These are phyloP conservation scores for Indri indri DNA, from an alignment of 2,113 vertebrate genomes.

Conservation along the genomic window DNA sequence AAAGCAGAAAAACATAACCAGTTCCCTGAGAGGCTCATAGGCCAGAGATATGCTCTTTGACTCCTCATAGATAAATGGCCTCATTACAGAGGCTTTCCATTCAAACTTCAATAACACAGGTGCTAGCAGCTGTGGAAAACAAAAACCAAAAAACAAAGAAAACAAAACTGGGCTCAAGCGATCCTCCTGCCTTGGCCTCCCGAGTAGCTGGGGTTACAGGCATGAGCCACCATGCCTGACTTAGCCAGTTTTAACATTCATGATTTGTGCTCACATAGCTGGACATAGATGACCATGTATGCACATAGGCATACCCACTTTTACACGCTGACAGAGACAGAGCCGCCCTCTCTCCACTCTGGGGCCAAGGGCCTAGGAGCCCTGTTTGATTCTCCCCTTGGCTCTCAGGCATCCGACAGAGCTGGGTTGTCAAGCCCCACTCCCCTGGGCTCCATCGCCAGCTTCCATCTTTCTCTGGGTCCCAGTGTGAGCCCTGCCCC, in stretches of 20 bases:
- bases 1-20: background rate
- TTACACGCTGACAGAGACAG: rapidly evolving
- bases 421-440: background rate
- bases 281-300: background rate
- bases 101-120: background rate
- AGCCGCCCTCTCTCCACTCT: background rate
- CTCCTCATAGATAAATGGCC: background rate
- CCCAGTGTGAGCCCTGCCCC: background rate
- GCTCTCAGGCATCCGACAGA: background rate
- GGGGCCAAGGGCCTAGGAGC: background rate
- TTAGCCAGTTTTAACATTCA: background rate
- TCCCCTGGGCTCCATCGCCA: background rate
- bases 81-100: background rate
- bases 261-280: rapidly evolving
- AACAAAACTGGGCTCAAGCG: background rate
- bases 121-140: background rate
- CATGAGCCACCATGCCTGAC: background rate
- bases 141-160: too few relatives aligned
- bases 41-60: background rate
- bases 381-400: background rate
- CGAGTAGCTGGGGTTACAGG: background rate
- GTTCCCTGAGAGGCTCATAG: background rate
- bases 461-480: background rate
- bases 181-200: background rate
- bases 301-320: background rate